These are phyloP conservation scores for Coleophora flavipennella DNA, from an alignment of 2,888 invertebrate species.

Conservation along the genomic window DNA sequence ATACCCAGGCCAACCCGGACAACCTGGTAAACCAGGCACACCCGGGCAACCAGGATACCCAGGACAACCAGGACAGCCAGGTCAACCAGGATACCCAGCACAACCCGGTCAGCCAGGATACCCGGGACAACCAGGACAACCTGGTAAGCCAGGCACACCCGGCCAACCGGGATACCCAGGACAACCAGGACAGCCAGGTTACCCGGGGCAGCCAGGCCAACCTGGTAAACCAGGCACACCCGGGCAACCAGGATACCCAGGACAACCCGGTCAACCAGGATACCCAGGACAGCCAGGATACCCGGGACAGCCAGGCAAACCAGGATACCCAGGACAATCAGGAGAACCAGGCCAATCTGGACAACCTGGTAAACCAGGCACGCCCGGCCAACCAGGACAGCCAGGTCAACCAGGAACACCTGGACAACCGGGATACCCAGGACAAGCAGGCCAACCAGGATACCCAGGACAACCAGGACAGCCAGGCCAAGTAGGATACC, in stretches of 20 bases:
- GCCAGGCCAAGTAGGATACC: conserved; percentile 14
- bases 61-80: conserved; percentile 14
- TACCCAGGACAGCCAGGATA: conserved; percentile 12
- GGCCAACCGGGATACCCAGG: conserved; percentile 1
- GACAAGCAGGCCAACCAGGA: conserved; percentile 17
- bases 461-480: conserved; percentile 13
- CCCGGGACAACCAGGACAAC: conserved; percentile 11
- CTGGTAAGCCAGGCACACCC: background rate
- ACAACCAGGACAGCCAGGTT: conserved; percentile 16
- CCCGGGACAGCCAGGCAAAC: conserved; percentile 28
- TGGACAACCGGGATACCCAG: conserved; percentile 16
- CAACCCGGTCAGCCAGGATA: conserved; percentile 8
- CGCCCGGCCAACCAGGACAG: conserved; percentile 12
- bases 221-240: conserved; percentile 11
- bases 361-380: conserved; percentile 14
- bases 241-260: conserved; percentile 15
- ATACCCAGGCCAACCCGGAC: background rate
- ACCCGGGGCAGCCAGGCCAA: conserved; percentile 16
- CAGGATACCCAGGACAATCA: conserved; percentile 50
- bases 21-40: background rate
- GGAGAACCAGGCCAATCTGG: conserved; percentile 21
- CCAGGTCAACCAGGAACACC: conserved; percentile 16
- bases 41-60: conserved; percentile 15
- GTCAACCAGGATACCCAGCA: conserved; percentile 12
- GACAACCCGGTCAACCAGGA: conserved; percentile 13